Conservation (phyloP, 2,888 invertebrate genomes). For the Ochlodes sylvanus region DNA sequence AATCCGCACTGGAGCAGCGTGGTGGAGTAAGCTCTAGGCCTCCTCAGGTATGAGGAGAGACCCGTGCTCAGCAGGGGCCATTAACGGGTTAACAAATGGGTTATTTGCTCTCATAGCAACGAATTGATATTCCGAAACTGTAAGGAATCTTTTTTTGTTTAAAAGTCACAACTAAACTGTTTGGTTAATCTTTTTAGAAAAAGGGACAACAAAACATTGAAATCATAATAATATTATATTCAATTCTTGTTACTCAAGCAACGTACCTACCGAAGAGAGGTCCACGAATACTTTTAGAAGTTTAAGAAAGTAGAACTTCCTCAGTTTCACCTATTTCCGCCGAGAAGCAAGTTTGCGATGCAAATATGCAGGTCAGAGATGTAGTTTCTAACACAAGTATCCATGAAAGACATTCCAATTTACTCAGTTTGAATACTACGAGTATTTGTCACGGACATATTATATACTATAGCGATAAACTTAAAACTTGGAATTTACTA, state of each 20-base stretch:
- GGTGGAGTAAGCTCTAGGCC: too few relatives aligned
- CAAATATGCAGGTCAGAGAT: not conserved
- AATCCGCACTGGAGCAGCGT: too few relatives aligned
- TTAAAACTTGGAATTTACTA: too few relatives aligned
- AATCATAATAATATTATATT: not conserved
- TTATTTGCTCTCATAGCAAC: too few relatives aligned
- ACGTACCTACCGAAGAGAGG: not conserved
- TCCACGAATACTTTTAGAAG: not conserved
- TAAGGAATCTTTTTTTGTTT: too few relatives aligned
- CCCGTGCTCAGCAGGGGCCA: too few relatives aligned
- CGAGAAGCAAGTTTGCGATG: constrained; percentile 1
- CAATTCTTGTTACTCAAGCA: not conserved
- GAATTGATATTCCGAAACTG: too few relatives aligned
- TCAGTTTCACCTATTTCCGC: not conserved
- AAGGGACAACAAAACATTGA: too few relatives aligned
- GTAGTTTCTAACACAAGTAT: not conserved
- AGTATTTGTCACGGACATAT: not conserved
- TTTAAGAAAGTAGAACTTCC: not conserved
- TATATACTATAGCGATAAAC: not conserved
- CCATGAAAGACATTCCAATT: not conserved
- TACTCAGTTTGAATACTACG: not conserved
- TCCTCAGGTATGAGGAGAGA: too few relatives aligned
- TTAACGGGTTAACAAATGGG: too few relatives aligned
- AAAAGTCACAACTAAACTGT: too few relatives aligned
- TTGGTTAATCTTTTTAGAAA: too few relatives aligned